phyloP scores from a whole-genome alignment of 2,113 vertebrate species.

The Girardinichthys multiradiatus region DNA sequence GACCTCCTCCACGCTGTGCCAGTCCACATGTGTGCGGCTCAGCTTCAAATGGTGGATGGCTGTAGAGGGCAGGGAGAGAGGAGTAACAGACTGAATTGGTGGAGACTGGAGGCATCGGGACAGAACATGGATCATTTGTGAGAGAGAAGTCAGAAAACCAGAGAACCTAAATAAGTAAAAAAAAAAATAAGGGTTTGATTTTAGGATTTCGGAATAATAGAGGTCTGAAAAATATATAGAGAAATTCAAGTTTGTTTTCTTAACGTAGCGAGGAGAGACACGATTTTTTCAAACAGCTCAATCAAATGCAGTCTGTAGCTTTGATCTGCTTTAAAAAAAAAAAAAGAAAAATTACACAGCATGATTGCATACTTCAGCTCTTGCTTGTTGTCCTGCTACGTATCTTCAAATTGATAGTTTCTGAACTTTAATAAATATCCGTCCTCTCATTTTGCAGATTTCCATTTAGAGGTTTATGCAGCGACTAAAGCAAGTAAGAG shows the following conservation, averaged over 20 bases:
- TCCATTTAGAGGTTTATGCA: background rate
- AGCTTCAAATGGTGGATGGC: slow-evolving; percentile 93
- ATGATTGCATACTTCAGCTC: slow-evolving; percentile 64
- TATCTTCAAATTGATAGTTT: background rate
- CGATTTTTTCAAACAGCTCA: slow-evolving; percentile 44
- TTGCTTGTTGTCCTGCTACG: slow-evolving; percentile 49
- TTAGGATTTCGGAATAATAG: slow-evolving; percentile 4
- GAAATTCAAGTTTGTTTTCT: background rate
- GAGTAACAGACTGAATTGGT: slow-evolving; percentile 11
- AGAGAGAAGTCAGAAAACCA: background rate
- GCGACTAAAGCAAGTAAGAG: slow-evolving; percentile 56
- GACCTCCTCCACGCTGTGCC: slow-evolving; percentile 95
- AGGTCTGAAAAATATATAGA: background rate
- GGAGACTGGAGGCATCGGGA: background rate
- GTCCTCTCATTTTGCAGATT: background rate
- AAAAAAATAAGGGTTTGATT: background rate
- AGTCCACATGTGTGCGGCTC: slow-evolving; percentile 94
- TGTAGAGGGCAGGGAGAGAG: slow-evolving; percentile 62
- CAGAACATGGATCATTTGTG: background rate
- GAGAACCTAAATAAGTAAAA: background rate
- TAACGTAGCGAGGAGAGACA: slow-evolving; percentile 4
- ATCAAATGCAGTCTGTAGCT: slow-evolving; percentile 62
- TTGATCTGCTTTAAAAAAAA: slow-evolving; percentile 71
- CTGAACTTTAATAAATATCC: background rate
- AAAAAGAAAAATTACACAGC: slow-evolving; percentile 47